These are phyloP conservation scores for Fragum fragum DNA, from an alignment of 2,888 invertebrate species.

Conservation along the genomic window DNA sequence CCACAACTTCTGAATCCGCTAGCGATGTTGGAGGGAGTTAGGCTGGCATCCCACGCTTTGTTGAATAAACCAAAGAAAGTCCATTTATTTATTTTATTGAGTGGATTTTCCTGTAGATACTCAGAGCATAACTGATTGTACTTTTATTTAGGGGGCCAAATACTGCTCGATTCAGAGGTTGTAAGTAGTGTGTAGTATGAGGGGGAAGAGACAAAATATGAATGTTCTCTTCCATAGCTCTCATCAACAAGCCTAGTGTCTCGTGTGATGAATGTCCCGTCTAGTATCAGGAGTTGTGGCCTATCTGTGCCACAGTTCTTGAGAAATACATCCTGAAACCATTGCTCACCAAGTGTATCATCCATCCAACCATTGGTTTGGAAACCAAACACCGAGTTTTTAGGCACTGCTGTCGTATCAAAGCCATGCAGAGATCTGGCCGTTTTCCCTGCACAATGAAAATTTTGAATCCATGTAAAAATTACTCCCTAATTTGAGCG, in stretches of 20 bases:
- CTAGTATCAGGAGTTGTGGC: constrained; percentile 72
- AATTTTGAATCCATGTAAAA: neutral
- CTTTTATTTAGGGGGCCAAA: constrained; percentile 59
- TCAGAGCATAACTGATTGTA: constrained; percentile 58
- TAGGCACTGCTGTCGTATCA: constrained; percentile 51
- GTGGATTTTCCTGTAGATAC: constrained; percentile 43
- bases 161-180: constrained; percentile 56
- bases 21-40: constrained; percentile 46
- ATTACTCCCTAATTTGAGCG: neutral
- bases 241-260: constrained; percentile 58
- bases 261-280: constrained; percentile 70
- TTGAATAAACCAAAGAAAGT: constrained; percentile 45
- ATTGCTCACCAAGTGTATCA: constrained; percentile 62
- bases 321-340: constrained; percentile 69
- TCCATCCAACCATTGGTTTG: constrained; percentile 73
- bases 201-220: constrained; percentile 56
- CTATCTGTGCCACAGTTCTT: constrained; percentile 64
- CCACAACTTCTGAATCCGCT: constrained; percentile 55
- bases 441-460: constrained; percentile 19
- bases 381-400: constrained; percentile 57
- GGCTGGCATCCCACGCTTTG: constrained; percentile 46
- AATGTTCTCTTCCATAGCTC: constrained; percentile 60
- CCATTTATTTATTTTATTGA: constrained; percentile 51
- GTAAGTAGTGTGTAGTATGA: constrained; percentile 56
- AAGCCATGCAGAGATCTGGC: constrained; percentile 58